These are phyloP conservation scores for Bedellia somnulentella DNA, from an alignment of 2,888 invertebrate genomes.

Conservation along the genomic window DNA sequence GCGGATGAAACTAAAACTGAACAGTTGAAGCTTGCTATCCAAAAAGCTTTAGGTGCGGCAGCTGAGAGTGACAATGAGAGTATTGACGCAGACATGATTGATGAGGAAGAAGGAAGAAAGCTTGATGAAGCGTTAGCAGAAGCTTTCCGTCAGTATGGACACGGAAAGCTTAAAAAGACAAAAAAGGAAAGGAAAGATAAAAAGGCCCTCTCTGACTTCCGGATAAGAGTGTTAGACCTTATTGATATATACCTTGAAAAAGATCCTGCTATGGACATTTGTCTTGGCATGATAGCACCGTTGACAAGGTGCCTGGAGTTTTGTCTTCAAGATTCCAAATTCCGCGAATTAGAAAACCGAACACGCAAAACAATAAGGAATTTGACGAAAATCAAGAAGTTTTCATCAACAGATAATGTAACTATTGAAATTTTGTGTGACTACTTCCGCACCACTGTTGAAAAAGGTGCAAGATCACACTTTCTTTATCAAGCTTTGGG, in stretches of 20 bases:
- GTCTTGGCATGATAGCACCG: conserved; percentile 70
- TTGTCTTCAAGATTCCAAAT: conserved; percentile 68
- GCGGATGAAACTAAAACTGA: conserved; percentile 69
- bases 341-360: conserved; percentile 66
- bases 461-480: conserved; percentile 65
- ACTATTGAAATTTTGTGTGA: conserved; percentile 54
- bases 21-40: conserved; percentile 70
- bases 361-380: conserved; percentile 64
- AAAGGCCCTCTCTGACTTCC: conserved; percentile 70
- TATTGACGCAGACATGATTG: conserved; percentile 73
- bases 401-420: conserved; percentile 57
- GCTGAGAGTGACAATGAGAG: conserved; percentile 68
- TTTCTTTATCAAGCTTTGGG: conserved; percentile 68
- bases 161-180: conserved; percentile 49
- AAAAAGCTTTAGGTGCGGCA: conserved; percentile 67
- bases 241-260: conserved; percentile 73
- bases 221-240: conserved; percentile 74
- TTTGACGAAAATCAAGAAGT: conserved; percentile 63
- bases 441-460: conserved; percentile 59
- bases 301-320: conserved; percentile 69
- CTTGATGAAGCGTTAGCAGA: conserved; percentile 72
- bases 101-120: conserved; percentile 74
- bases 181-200: conserved; percentile 65
- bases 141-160: conserved; percentile 69
- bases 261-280: conserved; percentile 67